Conservation (phyloP, 2,797 vertebrate genomes). For the Chiroxiphia lanceolata region DNA sequence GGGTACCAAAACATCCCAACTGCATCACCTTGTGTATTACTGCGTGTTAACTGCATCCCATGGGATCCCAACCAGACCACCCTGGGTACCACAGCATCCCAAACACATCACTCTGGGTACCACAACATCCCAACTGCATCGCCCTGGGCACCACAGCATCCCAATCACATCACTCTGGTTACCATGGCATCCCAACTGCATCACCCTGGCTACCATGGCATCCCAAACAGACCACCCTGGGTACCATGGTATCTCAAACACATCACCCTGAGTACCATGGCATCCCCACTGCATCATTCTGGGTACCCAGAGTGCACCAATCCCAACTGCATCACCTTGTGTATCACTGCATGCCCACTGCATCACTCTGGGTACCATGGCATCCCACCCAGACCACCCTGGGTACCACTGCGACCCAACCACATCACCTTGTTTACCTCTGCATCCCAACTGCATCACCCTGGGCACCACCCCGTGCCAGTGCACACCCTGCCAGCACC, state of each 20-base stretch:
- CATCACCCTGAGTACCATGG: neutral
- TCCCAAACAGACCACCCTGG: rapidly evolving
- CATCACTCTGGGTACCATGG: rapidly evolving
- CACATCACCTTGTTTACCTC: rapidly evolving
- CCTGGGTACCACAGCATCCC: neutral
- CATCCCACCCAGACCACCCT: rapidly evolving
- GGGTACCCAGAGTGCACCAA: no score
- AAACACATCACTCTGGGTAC: neutral
- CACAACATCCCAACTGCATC: neutral
- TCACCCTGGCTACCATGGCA: neutral
- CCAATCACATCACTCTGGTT: rapidly evolving
- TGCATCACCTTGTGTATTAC: no score
- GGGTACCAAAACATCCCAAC: neutral
- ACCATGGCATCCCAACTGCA: rapidly evolving
- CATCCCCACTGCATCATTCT: neutral
- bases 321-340: rapidly evolving
- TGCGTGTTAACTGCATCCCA: rapidly evolving
- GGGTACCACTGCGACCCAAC: neutral
- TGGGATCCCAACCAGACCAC: neutral
- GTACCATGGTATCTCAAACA: no score
- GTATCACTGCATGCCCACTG: neutral
- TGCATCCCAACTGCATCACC: neutral
- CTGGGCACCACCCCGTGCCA: neutral
- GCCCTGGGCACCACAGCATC: neutral
- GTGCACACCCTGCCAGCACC: neutral